Evolutionary conservation across 2,113 vertebrate genomes (phyloP).

Genomic region (Hassar affinis): DNA sequence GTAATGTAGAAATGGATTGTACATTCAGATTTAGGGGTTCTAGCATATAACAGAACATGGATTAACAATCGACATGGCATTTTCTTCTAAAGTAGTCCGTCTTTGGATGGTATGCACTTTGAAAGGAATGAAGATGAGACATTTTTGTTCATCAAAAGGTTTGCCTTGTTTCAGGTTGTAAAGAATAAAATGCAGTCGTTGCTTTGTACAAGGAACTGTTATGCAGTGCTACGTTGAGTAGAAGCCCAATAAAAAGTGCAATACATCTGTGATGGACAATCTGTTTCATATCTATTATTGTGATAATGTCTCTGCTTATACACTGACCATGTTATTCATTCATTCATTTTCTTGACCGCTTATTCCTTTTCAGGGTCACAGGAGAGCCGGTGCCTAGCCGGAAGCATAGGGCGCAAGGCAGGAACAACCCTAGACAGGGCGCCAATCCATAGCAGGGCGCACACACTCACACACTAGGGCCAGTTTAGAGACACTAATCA

Average conservation of each 20-base stretch:
- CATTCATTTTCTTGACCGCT: no score
- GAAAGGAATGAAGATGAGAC: not conserved
- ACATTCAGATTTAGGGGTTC: not conserved
- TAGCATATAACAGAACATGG: not conserved
- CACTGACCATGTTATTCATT: no score
- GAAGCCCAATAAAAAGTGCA: constrained; percentile 17
- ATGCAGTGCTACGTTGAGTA: not conserved
- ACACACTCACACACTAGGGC: no score
- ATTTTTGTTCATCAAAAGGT: not conserved
- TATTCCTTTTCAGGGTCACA: no score
- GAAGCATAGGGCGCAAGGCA: no score
- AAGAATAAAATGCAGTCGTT: not conserved
- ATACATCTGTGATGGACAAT: not conserved
- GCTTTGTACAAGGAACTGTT: not conserved
- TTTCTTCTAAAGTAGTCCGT: not conserved
- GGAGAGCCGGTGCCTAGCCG: no score
- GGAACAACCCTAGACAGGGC: no score
- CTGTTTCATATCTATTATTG: not conserved
- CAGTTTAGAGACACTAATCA: no score
- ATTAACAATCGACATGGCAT: not conserved
- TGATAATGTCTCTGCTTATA: not conserved
- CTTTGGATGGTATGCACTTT: not conserved
- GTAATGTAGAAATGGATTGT: not conserved
- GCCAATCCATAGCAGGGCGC: no score
- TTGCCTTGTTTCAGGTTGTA: constrained; percentile 3